Conservation (phyloP, 2,113 vertebrate species). For the Neogale vison region DNA sequence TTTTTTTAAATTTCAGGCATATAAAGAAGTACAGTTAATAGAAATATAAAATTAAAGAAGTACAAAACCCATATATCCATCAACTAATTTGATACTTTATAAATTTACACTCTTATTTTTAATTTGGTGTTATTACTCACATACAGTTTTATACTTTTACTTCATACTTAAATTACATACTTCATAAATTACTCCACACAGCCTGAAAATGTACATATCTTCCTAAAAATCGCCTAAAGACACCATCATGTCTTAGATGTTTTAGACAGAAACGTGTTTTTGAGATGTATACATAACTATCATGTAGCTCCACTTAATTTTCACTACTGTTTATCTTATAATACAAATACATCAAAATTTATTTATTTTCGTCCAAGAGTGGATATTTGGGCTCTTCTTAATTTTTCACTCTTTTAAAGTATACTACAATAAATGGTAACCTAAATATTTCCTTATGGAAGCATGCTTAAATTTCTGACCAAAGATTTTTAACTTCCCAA, state of each 20-base stretch:
- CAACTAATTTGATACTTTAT: background rate
- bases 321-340: slow-evolving; percentile 6
- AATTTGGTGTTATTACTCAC: background rate
- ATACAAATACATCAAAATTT: background rate
- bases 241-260: background rate
- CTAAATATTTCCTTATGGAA: background rate
- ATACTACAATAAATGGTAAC: background rate
- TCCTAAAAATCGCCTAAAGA: background rate
- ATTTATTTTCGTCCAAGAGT: background rate
- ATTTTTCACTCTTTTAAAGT: background rate
- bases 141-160: background rate
- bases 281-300: background rate
- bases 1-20: background rate
- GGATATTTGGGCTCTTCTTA: background rate
- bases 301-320: background rate
- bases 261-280: background rate
- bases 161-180: background rate
- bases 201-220: background rate
- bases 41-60: background rate
- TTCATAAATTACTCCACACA: background rate
- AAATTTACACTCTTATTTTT: background rate
- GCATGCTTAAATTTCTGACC: background rate
- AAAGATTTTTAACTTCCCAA: slow-evolving; percentile 16
- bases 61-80: background rate
- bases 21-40: background rate